Conservation (phyloP, 2,888 invertebrate species). For the Pammene aurita region DNA sequence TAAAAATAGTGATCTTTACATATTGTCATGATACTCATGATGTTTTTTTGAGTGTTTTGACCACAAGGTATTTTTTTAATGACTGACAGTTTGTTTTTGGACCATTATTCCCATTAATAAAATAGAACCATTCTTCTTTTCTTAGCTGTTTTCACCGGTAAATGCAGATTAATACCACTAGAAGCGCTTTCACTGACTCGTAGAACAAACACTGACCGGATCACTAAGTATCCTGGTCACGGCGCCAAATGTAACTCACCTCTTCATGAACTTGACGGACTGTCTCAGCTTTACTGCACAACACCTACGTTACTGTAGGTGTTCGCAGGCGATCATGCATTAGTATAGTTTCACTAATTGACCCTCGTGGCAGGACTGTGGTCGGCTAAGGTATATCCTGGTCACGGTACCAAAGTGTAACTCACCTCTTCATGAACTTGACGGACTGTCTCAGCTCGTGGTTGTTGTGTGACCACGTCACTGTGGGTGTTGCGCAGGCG, state of each 20-base stretch:
- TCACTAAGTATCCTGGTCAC: neutral
- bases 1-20: no score
- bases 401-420: slow-evolving; percentile 15
- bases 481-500: slow-evolving; percentile 95
- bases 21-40: no score
- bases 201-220: slow-evolving; percentile 58
- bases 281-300: slow-evolving; percentile 96
- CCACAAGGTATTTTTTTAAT: no score
- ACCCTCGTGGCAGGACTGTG: slow-evolving; percentile 97
- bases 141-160: no score
- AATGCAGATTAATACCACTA: no score
- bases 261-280: slow-evolving; percentile 99
- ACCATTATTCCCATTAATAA: no score
- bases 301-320: slow-evolving; percentile 98
- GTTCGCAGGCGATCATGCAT: slow-evolving; percentile 96
- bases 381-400: slow-evolving; percentile 80
- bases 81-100: no score
- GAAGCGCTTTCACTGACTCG: neutral
- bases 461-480: slow-evolving; percentile 98
- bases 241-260: slow-evolving; percentile 63
- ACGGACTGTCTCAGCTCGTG: slow-evolving; percentile 97
- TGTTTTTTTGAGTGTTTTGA: no score
- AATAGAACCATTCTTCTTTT: no score
- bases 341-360: slow-evolving; percentile 99
- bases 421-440: slow-evolving; percentile 97